Base-by-base conservation (phyloP, 1,140 invertebrate species). In the Diorhabda carinulata region DNA sequence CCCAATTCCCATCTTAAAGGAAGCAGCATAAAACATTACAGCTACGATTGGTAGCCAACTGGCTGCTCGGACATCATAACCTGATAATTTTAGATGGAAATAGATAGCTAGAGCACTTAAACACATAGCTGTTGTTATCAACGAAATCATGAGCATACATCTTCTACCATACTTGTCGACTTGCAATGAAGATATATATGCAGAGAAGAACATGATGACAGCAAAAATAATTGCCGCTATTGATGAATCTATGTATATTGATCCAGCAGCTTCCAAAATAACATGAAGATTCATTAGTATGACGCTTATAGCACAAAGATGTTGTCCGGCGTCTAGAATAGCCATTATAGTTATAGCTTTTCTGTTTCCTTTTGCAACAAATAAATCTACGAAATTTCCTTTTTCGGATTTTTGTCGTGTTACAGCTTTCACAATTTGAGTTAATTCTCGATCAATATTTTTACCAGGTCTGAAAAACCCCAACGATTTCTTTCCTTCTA, bases 241-340 rank as follows among this genome's bases (percentile, higher is more conserved):
- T 47, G 70, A 72, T 3, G 74, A 64, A 2, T 71, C 41, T 52
- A 81, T 63, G 5, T 69, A 70, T 7, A 66, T 73, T 3, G 71
- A 70, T n/a, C 79, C 79, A 44, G 85, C 83, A 57, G 73, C 63
- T 67, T 65, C 72, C 58, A 81, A 84, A 79, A 82, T 86, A 2
- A 78, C 74, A 5, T 83, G 82, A 2, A 85, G 80, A 70, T 86
- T 87, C 70, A 86, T 87, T 72, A 86, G 81, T 9, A 88, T 81
- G 3, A 83, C 85, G 73, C 86, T 80, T 42, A 83, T 78, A 43
- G 81, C 82, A 70, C 77, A 77, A 3, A 82, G 75, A 69, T 84
- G 82, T 74, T 87, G 86, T 66, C 86, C 81, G 67, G 81, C 76
- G 80, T 87, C 84, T 43, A 88, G 76, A 0, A 78, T 79, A n/a